Percentiles rank a stretch among this genome's conserved stretches.
Conservation (phyloP, 2,113 vertebrate genomes). For the Cryptotis parvus region DNA sequence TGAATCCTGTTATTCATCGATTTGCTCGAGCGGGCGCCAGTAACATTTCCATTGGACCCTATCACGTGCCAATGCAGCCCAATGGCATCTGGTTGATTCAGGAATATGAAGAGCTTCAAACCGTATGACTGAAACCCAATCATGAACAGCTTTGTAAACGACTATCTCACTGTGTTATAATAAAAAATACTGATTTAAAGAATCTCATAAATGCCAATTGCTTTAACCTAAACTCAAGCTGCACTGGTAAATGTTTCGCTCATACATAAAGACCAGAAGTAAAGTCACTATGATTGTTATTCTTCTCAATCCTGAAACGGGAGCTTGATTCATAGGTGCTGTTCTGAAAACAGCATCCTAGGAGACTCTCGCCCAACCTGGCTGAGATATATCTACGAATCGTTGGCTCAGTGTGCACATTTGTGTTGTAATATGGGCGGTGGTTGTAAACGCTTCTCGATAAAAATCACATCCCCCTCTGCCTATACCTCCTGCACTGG, state of each 20-base stretch:
- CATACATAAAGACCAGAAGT: not conserved
- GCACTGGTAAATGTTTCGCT: not conserved
- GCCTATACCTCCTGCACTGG: not conserved
- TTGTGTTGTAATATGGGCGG: not conserved
- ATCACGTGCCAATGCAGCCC: too few relatives aligned
- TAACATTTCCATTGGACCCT: too few relatives aligned
- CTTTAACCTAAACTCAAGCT: not conserved
- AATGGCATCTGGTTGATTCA: too few relatives aligned
- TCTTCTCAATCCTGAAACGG: not conserved
- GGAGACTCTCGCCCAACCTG: not conserved
- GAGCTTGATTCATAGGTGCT: not conserved
- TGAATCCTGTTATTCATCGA: too few relatives aligned
- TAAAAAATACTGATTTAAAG: too few relatives aligned
- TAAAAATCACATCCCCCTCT: not conserved
- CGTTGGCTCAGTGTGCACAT: not conserved
- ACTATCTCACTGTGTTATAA: too few relatives aligned
- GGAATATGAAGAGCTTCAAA: too few relatives aligned
- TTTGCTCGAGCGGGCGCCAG: too few relatives aligned
- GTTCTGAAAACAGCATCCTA: not conserved
- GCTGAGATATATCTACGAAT: not conserved
- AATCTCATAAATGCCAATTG: not conserved
- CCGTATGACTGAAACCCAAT: too few relatives aligned
- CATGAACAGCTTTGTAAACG: too few relatives aligned
- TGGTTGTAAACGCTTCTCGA: not conserved
- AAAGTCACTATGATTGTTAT: conserved; percentile 27